Evolutionary conservation across 2,113 vertebrate species (phyloP), one percentile per base, ranked within the genome.

Genomic region (Microtus pennsylvanicus): DNA sequence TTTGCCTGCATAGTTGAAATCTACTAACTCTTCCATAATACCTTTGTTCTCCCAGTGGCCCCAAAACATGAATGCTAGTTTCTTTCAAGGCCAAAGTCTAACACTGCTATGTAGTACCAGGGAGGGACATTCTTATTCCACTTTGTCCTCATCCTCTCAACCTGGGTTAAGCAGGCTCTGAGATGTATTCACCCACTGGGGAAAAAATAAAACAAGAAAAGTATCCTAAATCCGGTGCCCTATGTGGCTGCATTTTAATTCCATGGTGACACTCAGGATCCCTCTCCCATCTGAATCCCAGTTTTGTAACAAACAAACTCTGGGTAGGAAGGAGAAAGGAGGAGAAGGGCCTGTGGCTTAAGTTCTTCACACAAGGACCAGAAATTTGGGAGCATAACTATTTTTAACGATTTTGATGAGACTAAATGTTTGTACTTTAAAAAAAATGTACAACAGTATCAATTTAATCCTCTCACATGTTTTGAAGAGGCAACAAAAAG

Each of bases 401-500:
- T 85, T 92, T 67, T 87, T 72, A 87, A 58, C 26, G 12, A 76
- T 82, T 81, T 96, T 5, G 24, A 78, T 65, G 50, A 91, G 67
- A 77, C 42, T 70, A 30, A 91, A 86, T 5, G 6, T 63, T 87
- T 91, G 90, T 35, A 47, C 38, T 87, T 92, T 94, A 30, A 83
- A 80, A 78, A 61, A 77, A 6, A 6, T 96, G 94, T 63, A 93
- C 22, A 92, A 45, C 11, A 50, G 1, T 83, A 26, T 52, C 61
- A 80, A 13, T 55, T 92, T 50, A 75, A 80, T 33, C 45, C 11
- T 28, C 33, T 89, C 38, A 67, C 22, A 78, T 58, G 42, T 58
- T 63, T 22, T 95, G 45, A 92, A 95, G 81, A 80, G 19, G 22
- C 74, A 81, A 85, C 42, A 45, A 92, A 91, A 82, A 67, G 9